phyloP scores from a whole-genome alignment of 2,888 invertebrate species.

The Myopa testacea region DNA sequence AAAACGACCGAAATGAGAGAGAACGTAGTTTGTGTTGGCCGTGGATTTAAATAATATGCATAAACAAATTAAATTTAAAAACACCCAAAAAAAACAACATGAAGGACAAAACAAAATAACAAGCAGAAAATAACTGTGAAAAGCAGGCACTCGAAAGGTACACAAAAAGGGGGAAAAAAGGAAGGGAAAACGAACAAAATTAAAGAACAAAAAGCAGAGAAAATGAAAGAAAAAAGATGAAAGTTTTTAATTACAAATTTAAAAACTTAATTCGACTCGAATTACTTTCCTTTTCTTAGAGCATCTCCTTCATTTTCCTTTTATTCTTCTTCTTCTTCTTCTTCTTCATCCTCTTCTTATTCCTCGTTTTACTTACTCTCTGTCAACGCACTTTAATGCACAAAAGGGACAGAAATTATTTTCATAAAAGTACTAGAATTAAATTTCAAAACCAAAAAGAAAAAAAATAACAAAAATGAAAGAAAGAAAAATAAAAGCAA shows the following conservation, averaged over 20 bases:
- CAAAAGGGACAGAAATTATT: too few relatives aligned
- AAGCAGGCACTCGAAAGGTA: slow-evolving; percentile 22
- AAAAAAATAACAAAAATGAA: too few relatives aligned
- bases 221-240: slow-evolving; percentile 12
- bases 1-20: background rate
- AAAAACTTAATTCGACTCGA: slow-evolving; percentile 53
- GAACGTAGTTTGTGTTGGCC: background rate
- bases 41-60: slow-evolving; percentile 12
- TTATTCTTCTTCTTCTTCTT: background rate
- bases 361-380: too few relatives aligned
- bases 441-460: too few relatives aligned
- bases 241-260: slow-evolving; percentile 54
- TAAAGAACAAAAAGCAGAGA: slow-evolving; percentile 31
- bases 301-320: background rate
- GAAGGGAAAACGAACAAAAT: slow-evolving; percentile 24
- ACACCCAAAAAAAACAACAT: slow-evolving; percentile 18
- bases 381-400: too few relatives aligned
- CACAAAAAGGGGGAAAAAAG: slow-evolving; percentile 29
- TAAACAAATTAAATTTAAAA: slow-evolving; percentile 19
- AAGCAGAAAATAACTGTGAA: slow-evolving; percentile 16
- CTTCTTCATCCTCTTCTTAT: too few relatives aligned
- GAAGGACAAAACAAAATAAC: slow-evolving; percentile 27
- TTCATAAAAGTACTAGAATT: too few relatives aligned
- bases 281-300: slow-evolving; percentile 46
- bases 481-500: too few relatives aligned